phyloP scores from a whole-genome alignment of 2,888 invertebrate species.

The Venusia cambrica region DNA sequence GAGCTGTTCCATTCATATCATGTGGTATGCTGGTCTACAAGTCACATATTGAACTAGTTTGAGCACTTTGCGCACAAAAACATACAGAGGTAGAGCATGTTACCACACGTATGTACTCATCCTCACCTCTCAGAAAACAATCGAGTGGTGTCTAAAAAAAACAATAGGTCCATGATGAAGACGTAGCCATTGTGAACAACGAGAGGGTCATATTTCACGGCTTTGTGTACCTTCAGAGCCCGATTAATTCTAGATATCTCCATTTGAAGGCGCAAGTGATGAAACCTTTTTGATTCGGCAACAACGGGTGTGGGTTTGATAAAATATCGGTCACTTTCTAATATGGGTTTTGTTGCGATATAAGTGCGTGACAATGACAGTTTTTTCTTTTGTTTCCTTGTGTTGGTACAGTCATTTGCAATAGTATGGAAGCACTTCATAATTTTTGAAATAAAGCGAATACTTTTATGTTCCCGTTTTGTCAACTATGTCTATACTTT shows the following conservation, averaged over 20 bases:
- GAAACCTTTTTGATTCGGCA: slow-evolving; percentile 73
- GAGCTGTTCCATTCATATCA: too few relatives aligned
- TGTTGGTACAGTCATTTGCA: too few relatives aligned
- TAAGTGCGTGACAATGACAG: slow-evolving; percentile 11
- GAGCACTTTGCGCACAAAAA: too few relatives aligned
- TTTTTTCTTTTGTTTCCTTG: neutral
- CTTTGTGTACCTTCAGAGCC: slow-evolving; percentile 74
- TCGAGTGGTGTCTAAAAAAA: slow-evolving; percentile 71
- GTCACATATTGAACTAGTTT: too few relatives aligned
- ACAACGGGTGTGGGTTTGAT: slow-evolving; percentile 57
- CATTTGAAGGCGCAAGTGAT: slow-evolving; percentile 74
- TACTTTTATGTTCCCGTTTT: too few relatives aligned
- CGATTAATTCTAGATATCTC: slow-evolving; percentile 81
- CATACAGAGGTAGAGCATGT: slow-evolving; percentile 62
- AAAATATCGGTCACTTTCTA: slow-evolving; percentile 29
- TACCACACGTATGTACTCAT: slow-evolving; percentile 61
- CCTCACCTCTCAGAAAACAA: slow-evolving; percentile 75
- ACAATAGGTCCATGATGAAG: slow-evolving; percentile 79
- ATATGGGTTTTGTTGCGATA: slow-evolving; percentile 18
- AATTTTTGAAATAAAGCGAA: too few relatives aligned
- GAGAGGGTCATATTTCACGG: slow-evolving; percentile 77
- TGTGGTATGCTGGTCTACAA: too few relatives aligned
- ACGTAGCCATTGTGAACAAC: slow-evolving; percentile 79
- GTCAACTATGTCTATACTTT: too few relatives aligned
- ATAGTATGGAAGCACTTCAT: too few relatives aligned